phyloP scores from a whole-genome alignment of 2,113 vertebrate species.

The Thymallus thymallus region DNA sequence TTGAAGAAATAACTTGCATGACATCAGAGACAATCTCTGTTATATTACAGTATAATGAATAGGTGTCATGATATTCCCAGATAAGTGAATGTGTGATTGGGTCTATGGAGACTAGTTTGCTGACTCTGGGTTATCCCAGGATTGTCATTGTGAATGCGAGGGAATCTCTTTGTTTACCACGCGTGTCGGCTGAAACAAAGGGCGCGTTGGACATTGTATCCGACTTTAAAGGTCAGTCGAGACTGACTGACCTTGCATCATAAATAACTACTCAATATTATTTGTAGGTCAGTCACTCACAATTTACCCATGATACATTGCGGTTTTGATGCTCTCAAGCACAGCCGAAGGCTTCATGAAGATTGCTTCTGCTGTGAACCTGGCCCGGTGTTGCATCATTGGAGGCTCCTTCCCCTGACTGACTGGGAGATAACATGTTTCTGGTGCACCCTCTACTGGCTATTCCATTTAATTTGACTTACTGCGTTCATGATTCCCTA shows the following conservation, averaged over 20 bases:
- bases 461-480: not conserved
- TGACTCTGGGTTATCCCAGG: not conserved
- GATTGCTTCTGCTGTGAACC: not conserved
- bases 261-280: too few species aligned
- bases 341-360: too few species aligned
- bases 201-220: not conserved
- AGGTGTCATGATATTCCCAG: not conserved
- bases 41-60: too few species aligned
- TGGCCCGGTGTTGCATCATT: not conserved
- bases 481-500: too few species aligned
- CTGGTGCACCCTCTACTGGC: not conserved
- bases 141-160: not conserved
- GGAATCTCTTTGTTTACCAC: constrained; percentile 2
- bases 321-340: not conserved
- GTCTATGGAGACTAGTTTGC: constrained; percentile 5
- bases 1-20: too few species aligned
- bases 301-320: too few species aligned
- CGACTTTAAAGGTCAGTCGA: not conserved
- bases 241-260: too few species aligned
- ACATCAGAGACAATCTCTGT: too few species aligned
- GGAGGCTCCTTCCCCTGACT: not conserved
- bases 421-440: not conserved
- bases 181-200: not conserved
- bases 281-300: too few species aligned
- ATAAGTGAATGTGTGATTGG: not conserved